phyloP scores from a whole-genome alignment of 2,113 vertebrate genomes.

The Protomyctophum bolini region DNA sequence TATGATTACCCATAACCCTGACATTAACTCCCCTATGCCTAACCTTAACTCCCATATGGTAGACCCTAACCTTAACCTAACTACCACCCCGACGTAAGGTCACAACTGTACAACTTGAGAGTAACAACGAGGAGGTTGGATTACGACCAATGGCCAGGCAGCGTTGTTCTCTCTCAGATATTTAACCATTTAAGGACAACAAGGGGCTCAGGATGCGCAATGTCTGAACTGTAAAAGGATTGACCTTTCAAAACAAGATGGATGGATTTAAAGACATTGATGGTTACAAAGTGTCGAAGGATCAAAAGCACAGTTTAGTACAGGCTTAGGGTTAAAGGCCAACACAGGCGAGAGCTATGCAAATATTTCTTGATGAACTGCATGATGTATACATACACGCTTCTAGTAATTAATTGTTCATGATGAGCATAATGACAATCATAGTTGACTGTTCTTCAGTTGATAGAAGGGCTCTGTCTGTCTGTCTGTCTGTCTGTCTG shows the following conservation, averaged over 20 bases:
- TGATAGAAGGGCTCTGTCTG: constrained; percentile 84
- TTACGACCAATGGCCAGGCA: no score
- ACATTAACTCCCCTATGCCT: no score
- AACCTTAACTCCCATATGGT: no score
- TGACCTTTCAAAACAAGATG: neutral
- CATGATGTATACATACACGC: constrained; percentile 72
- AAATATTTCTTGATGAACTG: constrained; percentile 76
- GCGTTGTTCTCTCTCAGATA: no score
- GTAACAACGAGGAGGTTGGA: no score
- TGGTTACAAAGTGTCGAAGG: no score
- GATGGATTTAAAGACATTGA: neutral
- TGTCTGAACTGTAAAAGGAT: neutral
- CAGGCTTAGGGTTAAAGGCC: constrained; percentile 62
- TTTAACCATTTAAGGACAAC: no score
- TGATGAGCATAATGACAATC: constrained; percentile 84
- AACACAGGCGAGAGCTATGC: constrained; percentile 82
- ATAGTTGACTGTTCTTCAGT: constrained; percentile 81
- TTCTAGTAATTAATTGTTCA: constrained; percentile 48
- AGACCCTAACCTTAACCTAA: no score
- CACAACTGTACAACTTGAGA: no score
- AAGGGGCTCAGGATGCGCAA: neutral
- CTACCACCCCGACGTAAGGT: no score
- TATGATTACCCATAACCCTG: no score
- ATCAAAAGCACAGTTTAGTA: constrained; percentile 67
- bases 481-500: no score